Percentiles rank a stretch among this genome's conserved stretches.
phyloP scores from a whole-genome alignment of 2,888 invertebrate genomes.

The Sthenelais limicola region DNA sequence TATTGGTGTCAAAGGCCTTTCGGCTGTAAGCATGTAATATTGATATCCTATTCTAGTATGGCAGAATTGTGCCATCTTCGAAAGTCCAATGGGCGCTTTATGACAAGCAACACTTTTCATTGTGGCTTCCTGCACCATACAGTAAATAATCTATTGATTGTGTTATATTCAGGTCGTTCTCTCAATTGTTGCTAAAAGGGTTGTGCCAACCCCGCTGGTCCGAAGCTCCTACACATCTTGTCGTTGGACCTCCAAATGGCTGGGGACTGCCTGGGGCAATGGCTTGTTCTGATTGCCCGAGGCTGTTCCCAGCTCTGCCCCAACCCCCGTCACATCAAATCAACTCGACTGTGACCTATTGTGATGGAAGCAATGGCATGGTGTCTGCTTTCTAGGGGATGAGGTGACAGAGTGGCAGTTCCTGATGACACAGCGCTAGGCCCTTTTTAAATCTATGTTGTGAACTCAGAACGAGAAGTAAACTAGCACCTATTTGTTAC shows the following conservation, averaged over 20 bases:
- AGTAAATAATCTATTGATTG: slow-evolving; percentile 39
- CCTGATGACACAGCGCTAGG: background rate
- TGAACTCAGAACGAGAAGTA: no score
- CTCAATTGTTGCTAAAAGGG: slow-evolving; percentile 39
- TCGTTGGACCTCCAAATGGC: slow-evolving; percentile 21
- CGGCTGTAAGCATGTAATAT: slow-evolving; percentile 34
- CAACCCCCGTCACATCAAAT: slow-evolving; percentile 35
- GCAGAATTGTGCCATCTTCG: slow-evolving; percentile 33
- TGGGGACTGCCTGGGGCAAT: slow-evolving; percentile 16
- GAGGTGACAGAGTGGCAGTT: background rate
- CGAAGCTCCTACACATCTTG: background rate
- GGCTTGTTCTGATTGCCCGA: slow-evolving; percentile 14
- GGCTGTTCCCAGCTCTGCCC: slow-evolving; percentile 34
- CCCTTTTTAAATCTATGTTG: no score
- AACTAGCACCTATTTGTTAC: no score
- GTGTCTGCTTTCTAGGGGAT: slow-evolving; percentile 16
- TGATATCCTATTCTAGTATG: slow-evolving; percentile 38
- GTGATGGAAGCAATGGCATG: slow-evolving; percentile 23
- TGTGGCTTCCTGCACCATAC: slow-evolving; percentile 37
- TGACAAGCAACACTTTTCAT: slow-evolving; percentile 23
- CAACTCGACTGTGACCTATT: slow-evolving; percentile 37
- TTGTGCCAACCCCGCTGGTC: slow-evolving; percentile 34
- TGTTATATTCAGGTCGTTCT: slow-evolving; percentile 37
- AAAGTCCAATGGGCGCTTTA: slow-evolving; percentile 33
- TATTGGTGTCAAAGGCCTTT: slow-evolving; percentile 11